Evolutionary conservation across 2,888 invertebrate genomes (phyloP).

Genomic region (Parapristionchus giblindavisi): DNA sequence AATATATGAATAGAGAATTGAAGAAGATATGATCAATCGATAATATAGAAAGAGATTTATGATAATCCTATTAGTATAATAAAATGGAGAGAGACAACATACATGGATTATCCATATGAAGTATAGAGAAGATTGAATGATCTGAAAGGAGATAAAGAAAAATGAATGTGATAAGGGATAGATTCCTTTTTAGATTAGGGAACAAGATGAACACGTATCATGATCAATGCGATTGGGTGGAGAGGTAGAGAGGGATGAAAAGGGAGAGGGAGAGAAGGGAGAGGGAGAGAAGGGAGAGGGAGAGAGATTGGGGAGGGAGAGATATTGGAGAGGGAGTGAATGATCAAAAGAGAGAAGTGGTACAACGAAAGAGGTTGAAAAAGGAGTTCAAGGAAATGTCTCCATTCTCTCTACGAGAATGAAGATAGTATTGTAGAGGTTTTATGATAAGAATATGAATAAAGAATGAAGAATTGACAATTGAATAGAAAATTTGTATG

Average conservation of each 20-base stretch:
- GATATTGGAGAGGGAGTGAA: too few species aligned
- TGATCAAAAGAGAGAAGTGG: too few species aligned
- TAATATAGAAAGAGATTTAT: not conserved
- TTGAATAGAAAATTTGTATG: too few species aligned
- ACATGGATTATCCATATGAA: conserved; percentile 32
- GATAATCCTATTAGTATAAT: conserved; percentile 26
- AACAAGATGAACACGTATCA: too few species aligned
- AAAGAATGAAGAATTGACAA: too few species aligned
- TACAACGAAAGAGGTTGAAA: too few species aligned
- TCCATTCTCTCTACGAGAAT: too few species aligned
- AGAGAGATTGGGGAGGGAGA: not conserved
- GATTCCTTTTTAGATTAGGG: too few species aligned
- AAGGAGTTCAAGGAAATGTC: too few species aligned
- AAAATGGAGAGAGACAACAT: not conserved
- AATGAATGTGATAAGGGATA: not conserved
- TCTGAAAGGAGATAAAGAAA: conserved; percentile 21
- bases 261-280: conserved; percentile 5
- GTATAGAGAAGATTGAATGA: conserved; percentile 20
- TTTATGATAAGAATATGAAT: too few species aligned
- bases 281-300: not conserved
- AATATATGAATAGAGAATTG: not conserved
- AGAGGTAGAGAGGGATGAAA: too few species aligned
- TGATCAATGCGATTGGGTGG: too few species aligned
- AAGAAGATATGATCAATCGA: conserved; percentile 7
- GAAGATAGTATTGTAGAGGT: conserved; percentile 3